Conservation (phyloP, 2,888 invertebrate species). For the Parasteatoda lunata region DNA sequence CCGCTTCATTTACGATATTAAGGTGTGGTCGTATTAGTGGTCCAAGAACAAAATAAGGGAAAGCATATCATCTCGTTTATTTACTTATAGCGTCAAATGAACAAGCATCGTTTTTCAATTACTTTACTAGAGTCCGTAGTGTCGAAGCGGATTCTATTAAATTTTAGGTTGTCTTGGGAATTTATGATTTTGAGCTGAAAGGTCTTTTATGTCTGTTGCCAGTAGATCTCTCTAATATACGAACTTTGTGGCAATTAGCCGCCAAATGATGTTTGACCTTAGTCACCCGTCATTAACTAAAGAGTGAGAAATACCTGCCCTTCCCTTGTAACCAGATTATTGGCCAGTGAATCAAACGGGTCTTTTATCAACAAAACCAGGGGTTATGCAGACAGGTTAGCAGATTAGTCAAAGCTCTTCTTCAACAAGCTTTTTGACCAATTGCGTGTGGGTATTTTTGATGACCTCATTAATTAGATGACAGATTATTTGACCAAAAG, state of each 20-base stretch:
- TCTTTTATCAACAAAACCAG: slow-evolving; percentile 48
- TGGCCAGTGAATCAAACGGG: slow-evolving; percentile 59
- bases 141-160: slow-evolving; percentile 41
- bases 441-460: slow-evolving; percentile 62
- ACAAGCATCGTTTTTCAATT: slow-evolving; percentile 66
- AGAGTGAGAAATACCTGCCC: slow-evolving; percentile 66
- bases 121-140: slow-evolving; percentile 21
- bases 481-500: slow-evolving; percentile 46
- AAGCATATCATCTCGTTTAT: slow-evolving; percentile 46
- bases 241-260: slow-evolving; percentile 66
- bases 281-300: slow-evolving; percentile 38
- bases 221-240: slow-evolving; percentile 3
- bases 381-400: slow-evolving; percentile 42
- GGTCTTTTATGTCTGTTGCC: slow-evolving; percentile 41
- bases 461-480: slow-evolving; percentile 67
- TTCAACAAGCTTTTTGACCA: slow-evolving; percentile 21
- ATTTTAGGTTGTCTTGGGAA: slow-evolving; percentile 59
- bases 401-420: slow-evolving; percentile 53
- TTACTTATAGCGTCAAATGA: slow-evolving; percentile 58
- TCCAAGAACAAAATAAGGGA: slow-evolving; percentile 26
- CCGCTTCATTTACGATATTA: slow-evolving; percentile 64
- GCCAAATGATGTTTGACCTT: slow-evolving; percentile 64
- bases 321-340: slow-evolving; percentile 66
- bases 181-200: slow-evolving; percentile 62
- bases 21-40: slow-evolving; percentile 65